These are phyloP conservation scores for Aporophyla nigra DNA, from an alignment of 2,888 invertebrate genomes.

Conservation along the genomic window DNA sequence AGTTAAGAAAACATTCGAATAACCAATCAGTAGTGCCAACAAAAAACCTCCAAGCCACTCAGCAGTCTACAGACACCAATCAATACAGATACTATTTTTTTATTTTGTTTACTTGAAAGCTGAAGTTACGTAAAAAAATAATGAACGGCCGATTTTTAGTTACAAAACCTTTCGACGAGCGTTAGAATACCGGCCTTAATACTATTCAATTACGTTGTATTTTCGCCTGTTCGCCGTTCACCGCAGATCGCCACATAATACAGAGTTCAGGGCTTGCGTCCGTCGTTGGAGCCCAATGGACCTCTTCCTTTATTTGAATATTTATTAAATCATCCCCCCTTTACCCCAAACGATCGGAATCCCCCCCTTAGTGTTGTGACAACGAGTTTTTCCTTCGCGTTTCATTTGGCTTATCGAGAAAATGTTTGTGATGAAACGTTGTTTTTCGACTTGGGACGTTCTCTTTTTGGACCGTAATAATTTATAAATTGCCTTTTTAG, in stretches of 20 bases:
- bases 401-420: constrained; percentile 77
- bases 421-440: constrained; percentile 68
- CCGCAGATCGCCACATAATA: constrained; percentile 65
- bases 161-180: constrained; percentile 30
- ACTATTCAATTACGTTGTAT: constrained; percentile 55
- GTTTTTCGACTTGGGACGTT: constrained; percentile 55
- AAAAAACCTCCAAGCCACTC: neutral
- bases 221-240: constrained; percentile 46
- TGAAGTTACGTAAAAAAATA: constrained; percentile 60
- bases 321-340: constrained; percentile 83
- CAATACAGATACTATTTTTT: constrained; percentile 45
- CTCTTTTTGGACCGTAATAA: constrained; percentile 40
- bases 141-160: constrained; percentile 59
- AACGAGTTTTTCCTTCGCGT: constrained; percentile 74
- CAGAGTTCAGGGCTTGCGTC: constrained; percentile 62
- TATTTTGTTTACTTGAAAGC: constrained; percentile 55
- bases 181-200: constrained; percentile 51
- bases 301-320: constrained; percentile 86
- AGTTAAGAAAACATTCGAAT: neutral
- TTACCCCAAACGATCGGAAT: constrained; percentile 67
- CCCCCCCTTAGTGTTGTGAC: constrained; percentile 77
- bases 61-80: constrained; percentile 27
- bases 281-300: constrained; percentile 75
- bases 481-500: constrained; percentile 41
- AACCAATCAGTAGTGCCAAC: neutral